Evolutionary conservation across 2,888 invertebrate genomes (phyloP), one percentile per base, ranked within the genome.

Genomic region (Teleogryllus oceanicus): DNA sequence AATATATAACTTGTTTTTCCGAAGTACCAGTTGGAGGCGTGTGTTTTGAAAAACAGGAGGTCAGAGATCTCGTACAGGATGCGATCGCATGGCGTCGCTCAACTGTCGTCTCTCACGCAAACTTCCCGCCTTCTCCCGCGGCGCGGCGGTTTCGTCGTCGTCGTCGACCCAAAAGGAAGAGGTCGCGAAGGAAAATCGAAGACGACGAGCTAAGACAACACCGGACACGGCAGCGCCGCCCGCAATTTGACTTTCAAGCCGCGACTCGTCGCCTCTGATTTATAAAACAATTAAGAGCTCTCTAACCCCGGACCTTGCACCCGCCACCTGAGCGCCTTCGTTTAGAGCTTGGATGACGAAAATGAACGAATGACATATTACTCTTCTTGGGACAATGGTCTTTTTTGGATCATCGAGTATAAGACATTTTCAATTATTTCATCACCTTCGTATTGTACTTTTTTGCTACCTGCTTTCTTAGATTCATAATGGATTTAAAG

Each of bases 271-370:
- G 62, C n/a, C 62, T 62, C 12, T 62, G 62, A 62, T 62, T 62
- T 62, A 62, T 62, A 62, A 62, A 62, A 62, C 62, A 62, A 62
- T 62, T 62, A 62, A 62, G 62, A 62, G 13, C 62, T n/a, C 62
- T 4, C 16, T 11, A 62, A 37, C 37, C 3, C 37, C 8, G n/a
- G 4, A 18, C 16, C 3, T 13, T 11, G 5, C 62, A 62, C 16
- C 13, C 12, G 11, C 62, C 62, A 5, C 62, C 62, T 5, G 5
- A 37, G 62, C 0, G 13, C 2, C 18, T 62, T 10, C 18, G 3
- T 62, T 5, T 62, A 4, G 16, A 11, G 2, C 51, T 51, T 12
- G 2, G 51, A 51, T 51, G 51, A 1, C 51, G 51, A 51, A 51
- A 1, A 62, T 62, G 16, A 62, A 18, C 62, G 37, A 37, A 37